Conservation (phyloP, 2,113 vertebrate genomes). For the Leucosticte australis region DNA sequence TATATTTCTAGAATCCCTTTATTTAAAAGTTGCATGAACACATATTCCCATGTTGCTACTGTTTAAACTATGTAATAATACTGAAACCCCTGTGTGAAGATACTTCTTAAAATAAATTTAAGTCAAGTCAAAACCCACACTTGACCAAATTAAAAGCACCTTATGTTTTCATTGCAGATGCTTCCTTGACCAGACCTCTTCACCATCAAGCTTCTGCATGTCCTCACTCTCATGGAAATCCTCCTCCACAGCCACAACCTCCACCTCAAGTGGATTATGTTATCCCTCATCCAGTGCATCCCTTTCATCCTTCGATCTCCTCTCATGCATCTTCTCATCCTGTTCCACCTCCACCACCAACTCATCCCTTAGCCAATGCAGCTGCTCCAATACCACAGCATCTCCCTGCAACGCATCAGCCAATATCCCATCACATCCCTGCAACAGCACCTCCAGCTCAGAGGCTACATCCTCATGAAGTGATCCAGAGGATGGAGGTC, state of each 20-base stretch:
- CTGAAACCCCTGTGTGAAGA: background rate
- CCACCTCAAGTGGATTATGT: slow-evolving; percentile 91
- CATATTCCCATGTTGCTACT: background rate
- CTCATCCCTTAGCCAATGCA: slow-evolving; percentile 85
- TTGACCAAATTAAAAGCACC: background rate
- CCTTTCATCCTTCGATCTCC: slow-evolving; percentile 89
- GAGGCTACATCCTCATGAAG: slow-evolving; percentile 93
- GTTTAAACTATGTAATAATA: background rate
- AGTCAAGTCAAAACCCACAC: background rate
- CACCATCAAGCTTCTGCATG: slow-evolving; percentile 93
- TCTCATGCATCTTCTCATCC: slow-evolving; percentile 87
- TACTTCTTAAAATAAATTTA: background rate
- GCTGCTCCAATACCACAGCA: slow-evolving; percentile 87
- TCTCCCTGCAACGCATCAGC: slow-evolving; percentile 87
- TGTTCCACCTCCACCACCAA: slow-evolving; percentile 83
- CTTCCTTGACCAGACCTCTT: slow-evolving; percentile 88
- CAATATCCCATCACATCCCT: slow-evolving; percentile 89
- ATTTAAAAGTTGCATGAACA: background rate
- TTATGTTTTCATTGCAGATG: slow-evolving; percentile 77
- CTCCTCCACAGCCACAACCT: slow-evolving; percentile 88
- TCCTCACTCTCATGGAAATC: slow-evolving; percentile 92
- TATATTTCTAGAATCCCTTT: background rate
- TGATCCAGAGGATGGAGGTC: slow-evolving; percentile 96
- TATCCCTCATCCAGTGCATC: slow-evolving; percentile 91
- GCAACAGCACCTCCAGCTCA: slow-evolving; percentile 87